Conservation (phyloP, 2,113 vertebrate species). For the Eupsittula cactorum region DNA sequence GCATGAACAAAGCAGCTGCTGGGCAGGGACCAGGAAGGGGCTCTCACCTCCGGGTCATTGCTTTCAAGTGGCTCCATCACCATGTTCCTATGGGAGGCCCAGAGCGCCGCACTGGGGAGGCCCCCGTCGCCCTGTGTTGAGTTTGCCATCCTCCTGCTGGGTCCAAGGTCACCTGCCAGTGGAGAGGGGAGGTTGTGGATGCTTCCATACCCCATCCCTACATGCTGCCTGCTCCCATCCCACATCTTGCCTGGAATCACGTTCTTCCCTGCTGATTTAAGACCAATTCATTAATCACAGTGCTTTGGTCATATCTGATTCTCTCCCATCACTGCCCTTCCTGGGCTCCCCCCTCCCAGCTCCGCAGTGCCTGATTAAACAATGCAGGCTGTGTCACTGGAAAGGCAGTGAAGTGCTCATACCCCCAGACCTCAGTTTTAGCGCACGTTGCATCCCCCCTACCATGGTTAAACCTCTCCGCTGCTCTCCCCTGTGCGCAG, state of each 20-base stretch:
- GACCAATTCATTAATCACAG: not conserved
- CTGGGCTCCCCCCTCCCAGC: not conserved
- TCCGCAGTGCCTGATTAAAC: not conserved
- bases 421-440: not conserved
- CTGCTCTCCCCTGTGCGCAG: not conserved
- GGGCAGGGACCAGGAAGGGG: not conserved
- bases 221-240: not conserved
- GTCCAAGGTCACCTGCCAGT: not conserved
- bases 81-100: constrained; percentile 89
- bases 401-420: not conserved
- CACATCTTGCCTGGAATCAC: accelerated
- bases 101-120: constrained; percentile 66
- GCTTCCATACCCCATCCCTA: accelerated
- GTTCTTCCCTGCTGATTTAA: not conserved
- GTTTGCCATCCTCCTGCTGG: constrained; percentile 43
- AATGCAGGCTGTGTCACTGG: not conserved
- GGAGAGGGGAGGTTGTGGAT: not conserved
- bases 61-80: constrained; percentile 83
- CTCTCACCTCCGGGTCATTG: constrained; percentile 86
- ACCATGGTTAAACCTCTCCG: accelerated
- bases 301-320: not conserved
- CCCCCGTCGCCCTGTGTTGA: constrained; percentile 42
- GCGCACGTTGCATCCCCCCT: accelerated
- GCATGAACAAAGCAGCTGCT: not conserved
- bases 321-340: accelerated